phyloP scores from a whole-genome alignment of 2,113 vertebrate species.

The Holacanthus passer region DNA sequence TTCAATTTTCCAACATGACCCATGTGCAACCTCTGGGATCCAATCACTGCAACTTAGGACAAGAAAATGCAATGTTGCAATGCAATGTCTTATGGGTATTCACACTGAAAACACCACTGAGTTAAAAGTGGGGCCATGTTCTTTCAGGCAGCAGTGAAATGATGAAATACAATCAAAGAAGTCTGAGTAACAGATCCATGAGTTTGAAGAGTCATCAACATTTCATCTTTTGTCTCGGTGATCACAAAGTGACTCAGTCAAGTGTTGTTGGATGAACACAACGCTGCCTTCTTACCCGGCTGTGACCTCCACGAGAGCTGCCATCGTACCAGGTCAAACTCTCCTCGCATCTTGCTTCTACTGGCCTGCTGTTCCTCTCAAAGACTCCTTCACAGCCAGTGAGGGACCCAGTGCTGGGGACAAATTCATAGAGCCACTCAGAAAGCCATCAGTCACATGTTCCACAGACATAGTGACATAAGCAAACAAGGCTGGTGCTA shows the following conservation, averaged over 20 bases:
- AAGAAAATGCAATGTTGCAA: too few species aligned
- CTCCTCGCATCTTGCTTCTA: conserved; percentile 55
- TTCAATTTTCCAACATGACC: too few species aligned
- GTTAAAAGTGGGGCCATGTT: neutral
- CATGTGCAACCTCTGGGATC: too few species aligned
- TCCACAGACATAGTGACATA: conserved; percentile 54
- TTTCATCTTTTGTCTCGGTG: too few species aligned
- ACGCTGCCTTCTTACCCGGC: conserved; percentile 62
- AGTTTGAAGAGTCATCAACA: neutral
- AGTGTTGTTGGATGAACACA: conserved; percentile 21
- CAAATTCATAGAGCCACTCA: conserved; percentile 33
- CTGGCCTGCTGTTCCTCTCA: conserved; percentile 53
- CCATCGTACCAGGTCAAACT: conserved; percentile 66
- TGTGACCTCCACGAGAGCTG: conserved; percentile 64
- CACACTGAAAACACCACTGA: neutral
- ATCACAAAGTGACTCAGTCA: neutral
- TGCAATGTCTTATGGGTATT: neutral
- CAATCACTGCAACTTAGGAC: too few species aligned
- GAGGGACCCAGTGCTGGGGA: conserved; percentile 27
- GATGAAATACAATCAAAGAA: neutral
- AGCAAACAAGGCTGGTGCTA: conserved; percentile 61
- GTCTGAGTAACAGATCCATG: neutral
- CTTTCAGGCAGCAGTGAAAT: neutral
- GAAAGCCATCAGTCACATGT: conserved; percentile 61
- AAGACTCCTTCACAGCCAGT: conserved; percentile 49